Percentiles rank a stretch among this genome's conserved stretches.
Evolutionary conservation across 1,140 invertebrate genomes (phyloP).

Genomic region (Aplysia californica): DNA sequence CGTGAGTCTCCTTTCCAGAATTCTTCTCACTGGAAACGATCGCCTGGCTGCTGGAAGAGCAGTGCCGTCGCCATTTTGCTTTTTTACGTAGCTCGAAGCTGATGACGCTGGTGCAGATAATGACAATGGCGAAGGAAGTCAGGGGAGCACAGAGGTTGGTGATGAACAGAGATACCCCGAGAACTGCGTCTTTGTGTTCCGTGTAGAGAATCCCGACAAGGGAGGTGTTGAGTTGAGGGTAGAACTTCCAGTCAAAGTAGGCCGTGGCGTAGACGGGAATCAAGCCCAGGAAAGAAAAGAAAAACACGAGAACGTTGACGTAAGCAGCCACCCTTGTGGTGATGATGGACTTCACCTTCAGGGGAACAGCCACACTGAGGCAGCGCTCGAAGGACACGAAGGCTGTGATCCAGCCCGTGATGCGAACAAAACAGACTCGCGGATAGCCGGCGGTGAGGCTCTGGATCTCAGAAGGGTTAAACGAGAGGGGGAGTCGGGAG

Average conservation of each 20-base stretch:
- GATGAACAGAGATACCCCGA: not conserved
- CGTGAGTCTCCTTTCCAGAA: not conserved
- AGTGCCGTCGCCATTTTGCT: not conserved
- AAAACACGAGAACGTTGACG: constrained; percentile 68
- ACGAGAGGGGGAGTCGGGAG: constrained; percentile 88
- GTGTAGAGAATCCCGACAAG: not conserved
- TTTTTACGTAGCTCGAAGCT: not conserved
- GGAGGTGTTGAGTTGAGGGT: not conserved
- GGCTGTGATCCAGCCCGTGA: not conserved
- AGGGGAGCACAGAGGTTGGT: not conserved
- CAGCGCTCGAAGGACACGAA: constrained; percentile 19
- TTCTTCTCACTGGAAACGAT: too few species aligned
- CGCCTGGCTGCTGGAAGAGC: not conserved
- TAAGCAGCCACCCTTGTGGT: constrained; percentile 90
- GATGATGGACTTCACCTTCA: constrained; percentile 77
- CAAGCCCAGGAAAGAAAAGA: not conserved
- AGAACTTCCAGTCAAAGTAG: not conserved
- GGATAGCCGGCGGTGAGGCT: constrained; percentile 94
- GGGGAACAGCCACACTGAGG: not conserved
- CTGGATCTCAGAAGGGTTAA: constrained; percentile 88
- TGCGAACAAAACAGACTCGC: constrained; percentile 94
- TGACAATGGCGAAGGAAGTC: not conserved
- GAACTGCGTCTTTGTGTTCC: not conserved
- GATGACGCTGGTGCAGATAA: not conserved
- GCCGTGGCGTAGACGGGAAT: not conserved